Base-by-base conservation (phyloP, 2,888 invertebrate species). In the Seira ritae region DNA sequence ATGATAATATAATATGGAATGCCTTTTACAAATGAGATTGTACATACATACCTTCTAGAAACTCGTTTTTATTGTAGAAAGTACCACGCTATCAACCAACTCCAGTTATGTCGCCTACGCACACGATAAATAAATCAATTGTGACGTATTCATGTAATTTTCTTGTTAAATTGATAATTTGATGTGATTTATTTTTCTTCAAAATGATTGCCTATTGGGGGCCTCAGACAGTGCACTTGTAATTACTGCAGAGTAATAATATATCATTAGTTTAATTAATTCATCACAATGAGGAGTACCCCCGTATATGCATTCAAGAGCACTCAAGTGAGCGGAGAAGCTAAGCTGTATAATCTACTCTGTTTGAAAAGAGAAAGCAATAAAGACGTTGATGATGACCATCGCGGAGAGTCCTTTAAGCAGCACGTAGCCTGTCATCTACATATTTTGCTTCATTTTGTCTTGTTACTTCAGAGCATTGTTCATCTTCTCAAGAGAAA, bases 261-360 rank as follows among this genome's bases (percentile, higher is more conserved):
- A 50, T 50, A 50, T 50, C 50, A 50, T 50, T 50, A 50, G 50
- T 50, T 50, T 50, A 50, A 50, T 50, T 50, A 50, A 50, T 50
- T n/a, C 50, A n/a, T 50, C 50, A 50, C 50, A 50, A 50, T 50
- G 17, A 15, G 15, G 50, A 50, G 17, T 50, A 50, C 2, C 1
- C 17, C 50, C 50, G 17, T 15, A 12, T 50, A 15, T 8, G 17
- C 12, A n/a, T n/a, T 15, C 17, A 50, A 50, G 50, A 50, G 17
- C 12, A n/a, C n/a, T 15, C 17, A 50, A 50, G 50, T 50, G 6
- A 50, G 50, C 17, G 12, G 4, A 42, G 12, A 50, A 50, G 50
- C 12, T n/a, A 31, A 31, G 8, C 31, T 31, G n/a, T n/a, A 50
- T 50, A 50, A 50, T 50, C 31, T 50, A 50, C 17, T 50, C 31